These are phyloP conservation scores for Ferdinandea cuprea DNA, from an alignment of 2,888 invertebrate species.

Conservation along the genomic window DNA sequence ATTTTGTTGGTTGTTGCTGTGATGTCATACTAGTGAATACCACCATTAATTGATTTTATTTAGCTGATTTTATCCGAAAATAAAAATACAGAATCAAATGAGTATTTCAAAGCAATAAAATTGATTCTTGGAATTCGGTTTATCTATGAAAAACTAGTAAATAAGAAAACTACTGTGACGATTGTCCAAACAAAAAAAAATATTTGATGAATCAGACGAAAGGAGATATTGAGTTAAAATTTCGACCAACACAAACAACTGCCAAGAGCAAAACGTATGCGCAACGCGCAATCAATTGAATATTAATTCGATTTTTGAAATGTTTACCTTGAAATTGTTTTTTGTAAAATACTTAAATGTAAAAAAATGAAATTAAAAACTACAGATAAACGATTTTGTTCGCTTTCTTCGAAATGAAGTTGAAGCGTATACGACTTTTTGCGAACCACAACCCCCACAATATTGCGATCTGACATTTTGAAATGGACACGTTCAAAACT, in stretches of 20 bases:
- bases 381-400: constrained; percentile 12
- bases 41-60: constrained; percentile 61
- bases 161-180: background rate
- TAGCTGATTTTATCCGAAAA: constrained; percentile 21
- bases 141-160: background rate
- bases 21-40: constrained; percentile 66
- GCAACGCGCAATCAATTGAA: background rate
- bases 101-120: background rate
- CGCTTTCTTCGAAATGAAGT: background rate
- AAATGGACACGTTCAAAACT: constrained; percentile 38
- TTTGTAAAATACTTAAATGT: constrained; percentile 47
- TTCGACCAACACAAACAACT: constrained; percentile 1
- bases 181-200: background rate
- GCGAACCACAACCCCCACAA: constrained; percentile 20
- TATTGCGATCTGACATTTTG: constrained; percentile 54
- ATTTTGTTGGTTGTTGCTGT: constrained; percentile 35
- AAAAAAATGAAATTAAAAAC: constrained; percentile 61
- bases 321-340: constrained; percentile 55
- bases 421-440: constrained; percentile 58
- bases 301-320: background rate
- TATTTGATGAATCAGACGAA: constrained; percentile 20
- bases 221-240: background rate
- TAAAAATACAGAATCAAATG: background rate
- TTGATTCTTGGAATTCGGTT: constrained; percentile 8
- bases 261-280: background rate